These are phyloP conservation scores for Seriola rivoliana DNA, from an alignment of 2,113 vertebrate genomes.

Conservation along the genomic window DNA sequence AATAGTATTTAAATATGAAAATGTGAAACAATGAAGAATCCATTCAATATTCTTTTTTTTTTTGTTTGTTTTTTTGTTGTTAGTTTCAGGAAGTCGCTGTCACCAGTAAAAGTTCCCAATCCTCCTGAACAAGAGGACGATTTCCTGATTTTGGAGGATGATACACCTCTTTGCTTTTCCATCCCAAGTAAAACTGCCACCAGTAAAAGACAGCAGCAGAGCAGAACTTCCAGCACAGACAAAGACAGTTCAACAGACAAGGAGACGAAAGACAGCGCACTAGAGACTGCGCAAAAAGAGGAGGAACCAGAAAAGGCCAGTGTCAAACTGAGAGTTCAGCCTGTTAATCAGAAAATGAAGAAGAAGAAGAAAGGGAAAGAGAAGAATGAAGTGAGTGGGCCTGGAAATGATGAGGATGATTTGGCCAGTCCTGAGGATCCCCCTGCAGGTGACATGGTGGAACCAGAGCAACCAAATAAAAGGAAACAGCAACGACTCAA, in stretches of 20 bases:
- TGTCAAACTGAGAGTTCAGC: not conserved
- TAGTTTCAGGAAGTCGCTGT: slow-evolving; percentile 41
- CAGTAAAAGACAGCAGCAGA: slow-evolving; percentile 39
- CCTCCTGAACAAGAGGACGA: slow-evolving; percentile 76
- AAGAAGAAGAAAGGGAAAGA: slow-evolving; percentile 11
- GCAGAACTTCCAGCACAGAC: slow-evolving; percentile 30
- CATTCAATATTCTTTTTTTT: not conserved
- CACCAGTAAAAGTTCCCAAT: slow-evolving; percentile 41
- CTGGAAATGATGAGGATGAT: not conserved
- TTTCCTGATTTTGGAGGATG: slow-evolving; percentile 83
- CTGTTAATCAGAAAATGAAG: slow-evolving; percentile 11
- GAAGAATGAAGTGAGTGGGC: not conserved
- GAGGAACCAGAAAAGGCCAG: slow-evolving; percentile 8
- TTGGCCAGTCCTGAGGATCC: slow-evolving; percentile 1
- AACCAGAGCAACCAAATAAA: slow-evolving; percentile 40
- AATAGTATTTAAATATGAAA: not conserved
- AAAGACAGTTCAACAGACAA: slow-evolving; percentile 48
- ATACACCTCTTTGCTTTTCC: slow-evolving; percentile 63
- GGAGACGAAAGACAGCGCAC: not conserved
- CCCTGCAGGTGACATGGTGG: slow-evolving; percentile 3
- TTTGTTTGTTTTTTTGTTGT: slow-evolving; percentile 22
- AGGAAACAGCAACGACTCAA: slow-evolving; percentile 33
- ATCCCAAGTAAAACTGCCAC: slow-evolving; percentile 68
- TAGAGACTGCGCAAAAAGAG: slow-evolving; percentile 8
- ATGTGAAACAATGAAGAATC: not conserved